A percentile compares a stretch with the other conserved stretches of the same genome.
phyloP scores from a whole-genome alignment of 2,113 vertebrate genomes.

The Cnemophilus loriae region DNA sequence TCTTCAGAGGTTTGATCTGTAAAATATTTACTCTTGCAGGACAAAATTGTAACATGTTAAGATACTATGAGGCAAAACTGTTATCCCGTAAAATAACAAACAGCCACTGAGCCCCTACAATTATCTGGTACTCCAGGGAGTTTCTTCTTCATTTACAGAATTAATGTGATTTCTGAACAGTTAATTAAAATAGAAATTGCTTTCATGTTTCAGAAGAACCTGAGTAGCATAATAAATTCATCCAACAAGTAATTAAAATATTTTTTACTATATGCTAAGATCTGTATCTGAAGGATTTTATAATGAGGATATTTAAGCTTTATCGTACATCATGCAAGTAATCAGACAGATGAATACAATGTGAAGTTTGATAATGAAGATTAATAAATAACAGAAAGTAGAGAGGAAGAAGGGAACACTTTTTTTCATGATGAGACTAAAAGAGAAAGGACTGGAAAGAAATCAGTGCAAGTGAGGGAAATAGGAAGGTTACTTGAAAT shows the following conservation, averaged over 20 bases:
- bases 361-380: background rate
- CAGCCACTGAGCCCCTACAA: background rate
- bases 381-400: background rate
- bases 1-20: background rate
- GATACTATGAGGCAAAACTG: background rate
- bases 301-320: background rate
- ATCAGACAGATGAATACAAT: background rate
- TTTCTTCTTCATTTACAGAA: background rate
- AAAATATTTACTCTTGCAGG: background rate
- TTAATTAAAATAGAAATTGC: slow-evolving; percentile 7
- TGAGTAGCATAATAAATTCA: background rate
- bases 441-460: background rate
- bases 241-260: background rate
- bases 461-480: background rate
- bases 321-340: background rate
- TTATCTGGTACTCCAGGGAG: background rate
- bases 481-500: background rate
- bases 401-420: background rate
- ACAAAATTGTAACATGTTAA: background rate
- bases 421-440: background rate
- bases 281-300: background rate
- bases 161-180: background rate
- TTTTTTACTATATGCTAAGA: background rate
- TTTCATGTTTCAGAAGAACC: background rate
- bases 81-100: background rate